Base-by-base conservation (phyloP, 1,140 invertebrate species). In the Limonius californicus region DNA sequence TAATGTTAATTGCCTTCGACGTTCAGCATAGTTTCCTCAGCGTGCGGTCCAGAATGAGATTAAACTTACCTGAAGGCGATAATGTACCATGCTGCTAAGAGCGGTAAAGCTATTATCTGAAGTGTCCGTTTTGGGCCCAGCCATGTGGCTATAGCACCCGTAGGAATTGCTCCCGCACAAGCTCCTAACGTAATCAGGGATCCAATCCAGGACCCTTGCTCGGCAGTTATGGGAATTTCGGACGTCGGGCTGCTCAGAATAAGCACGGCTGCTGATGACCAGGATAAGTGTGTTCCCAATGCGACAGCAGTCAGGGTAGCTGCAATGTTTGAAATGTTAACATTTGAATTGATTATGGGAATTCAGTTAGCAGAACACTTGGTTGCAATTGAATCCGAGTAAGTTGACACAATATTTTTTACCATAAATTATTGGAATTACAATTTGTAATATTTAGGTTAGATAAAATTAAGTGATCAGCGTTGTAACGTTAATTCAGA, bases 101-200 rank as follows among this genome's bases (percentile, higher is more conserved):
- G 80, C 0, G 84, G 83, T 1, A 87, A 39, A 0, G 82, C 80
- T 4, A 83, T 74, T 16, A 83, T 74, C 20, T 84, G 73, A 20
- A 89, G 74, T 0, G 82, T 83, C 43, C 76, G 79, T 77, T 86
- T 89, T 8, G 87, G 76, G 2, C 89, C 89, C 59, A 88, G 77
- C 63, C 80, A 79, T 69, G 89, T 86, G 0, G 87, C 83, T 14
- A 84, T 73, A 21, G 81, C 80, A 1, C 85, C 81, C 20, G 83
- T 78, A 0, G 83, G 82, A 6, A 85, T 75, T 0, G 83, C 81
- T 0, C 84, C 82, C 19, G 78, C 68, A 2, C 82, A 64, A 0
- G 84, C 84, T 0, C 84, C 84, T 2, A 85, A 73, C 32, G 81
- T 81, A 0, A 84, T 66, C 0, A 84, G 68, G 0, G 82, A 81